Base-by-base conservation (phyloP, 2,113 vertebrate species). In the Microtus ochrogaster region DNA sequence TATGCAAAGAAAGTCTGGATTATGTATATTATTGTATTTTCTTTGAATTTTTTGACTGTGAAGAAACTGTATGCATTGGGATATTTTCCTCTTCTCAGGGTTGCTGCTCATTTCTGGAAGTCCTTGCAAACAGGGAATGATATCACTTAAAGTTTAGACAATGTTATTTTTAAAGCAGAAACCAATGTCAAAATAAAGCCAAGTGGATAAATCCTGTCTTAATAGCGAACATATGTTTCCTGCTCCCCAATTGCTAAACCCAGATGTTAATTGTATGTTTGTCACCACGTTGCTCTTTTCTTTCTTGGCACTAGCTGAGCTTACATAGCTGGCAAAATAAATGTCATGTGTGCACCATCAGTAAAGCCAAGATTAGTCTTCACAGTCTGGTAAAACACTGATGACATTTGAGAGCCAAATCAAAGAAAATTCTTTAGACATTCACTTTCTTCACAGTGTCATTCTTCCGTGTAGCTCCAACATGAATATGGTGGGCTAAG, bases 191-290 rank as follows among this genome's bases (percentile, higher is more conserved):
- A 97, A 98, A 97, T 98, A 98, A 98, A 98, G 97, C 91, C 91
- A 96, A 94, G 94, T 63, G 93, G 84, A 89, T 96, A 94, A 98
- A 92, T 96, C 89, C 95, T 92, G 63, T 97, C 95, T 97, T 95
- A 97, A 5, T 96, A 63, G 79, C 70, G 88, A 96, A 73, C 86
- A 91, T 93, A 95, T 52, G 92, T 82, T 91, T 98, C 96, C 96
- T 97, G 49, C 90, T 97, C 92, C 55, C 91, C 95, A 89, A 89
- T 95, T 98, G 77, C 96, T 98, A 94, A 96, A 97, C 84, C 96
- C 97, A 97, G 94, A 77, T 92, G 93, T 98, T 98, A 98, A 97
- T 98, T 97, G 93, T 93, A 83, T 21, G 16, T 97, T 97, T 98
- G 52, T 97, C 95, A 96, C 55, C 90, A 83, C 73, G 30, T 58